These are phyloP conservation scores for Wasmannia auropunctata DNA, from an alignment of 1,140 invertebrate genomes.

Conservation along the genomic window DNA sequence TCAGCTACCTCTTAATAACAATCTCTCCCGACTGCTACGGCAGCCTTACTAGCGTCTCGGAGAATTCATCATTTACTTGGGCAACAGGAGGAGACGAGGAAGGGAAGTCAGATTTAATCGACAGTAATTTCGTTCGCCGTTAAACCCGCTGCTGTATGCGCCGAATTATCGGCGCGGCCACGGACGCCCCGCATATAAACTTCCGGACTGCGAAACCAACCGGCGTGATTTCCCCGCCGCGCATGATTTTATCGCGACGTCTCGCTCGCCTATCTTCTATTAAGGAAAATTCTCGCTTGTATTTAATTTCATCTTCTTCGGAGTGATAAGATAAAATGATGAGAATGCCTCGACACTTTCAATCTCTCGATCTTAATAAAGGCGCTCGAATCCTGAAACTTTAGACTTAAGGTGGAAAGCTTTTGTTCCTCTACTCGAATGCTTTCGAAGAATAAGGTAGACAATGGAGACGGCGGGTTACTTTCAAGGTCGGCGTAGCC, in stretches of 20 bases:
- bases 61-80: conserved; percentile 57
- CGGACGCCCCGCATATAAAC: conserved; percentile 46
- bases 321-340: background rate
- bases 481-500: conserved; percentile 60
- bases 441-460: background rate
- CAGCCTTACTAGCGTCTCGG: conserved; percentile 33
- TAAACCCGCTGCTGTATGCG: conserved; percentile 44
- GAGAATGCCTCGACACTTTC: background rate
- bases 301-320: background rate
- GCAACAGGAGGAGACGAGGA: conserved; percentile 21
- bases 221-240: background rate
- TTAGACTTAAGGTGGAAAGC: background rate
- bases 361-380: background rate
- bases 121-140: conserved; percentile 63
- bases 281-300: background rate
- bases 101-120: conserved; percentile 59
- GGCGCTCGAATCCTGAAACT: background rate
- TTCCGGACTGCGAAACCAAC: background rate
- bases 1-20: conserved; percentile 65
- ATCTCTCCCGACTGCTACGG: background rate
- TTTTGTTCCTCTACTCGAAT: background rate
- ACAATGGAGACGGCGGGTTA: conserved; percentile 38
- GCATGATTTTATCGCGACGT: conserved; percentile 1
- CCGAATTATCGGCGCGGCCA: conserved; percentile 39
- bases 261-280: background rate